These are phyloP conservation scores for Rutpela maculata DNA, from an alignment of 2,888 invertebrate species.

Conservation along the genomic window DNA sequence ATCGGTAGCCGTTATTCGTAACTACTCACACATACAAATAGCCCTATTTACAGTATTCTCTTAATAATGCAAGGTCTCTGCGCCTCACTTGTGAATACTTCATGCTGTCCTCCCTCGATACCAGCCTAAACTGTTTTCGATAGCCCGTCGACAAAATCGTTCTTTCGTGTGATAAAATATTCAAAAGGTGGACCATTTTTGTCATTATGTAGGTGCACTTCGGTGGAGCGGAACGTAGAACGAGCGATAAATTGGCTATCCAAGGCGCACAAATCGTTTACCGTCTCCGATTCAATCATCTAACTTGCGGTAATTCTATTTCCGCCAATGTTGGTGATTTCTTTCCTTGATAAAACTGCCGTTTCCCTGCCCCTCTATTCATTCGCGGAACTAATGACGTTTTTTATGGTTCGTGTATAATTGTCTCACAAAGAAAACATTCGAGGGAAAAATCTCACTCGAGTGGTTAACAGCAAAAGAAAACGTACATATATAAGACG, in stretches of 20 bases:
- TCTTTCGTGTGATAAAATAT: conserved; percentile 58
- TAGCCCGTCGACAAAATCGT: conserved; percentile 51
- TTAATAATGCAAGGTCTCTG: conserved; percentile 32
- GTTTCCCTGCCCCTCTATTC: conserved; percentile 33
- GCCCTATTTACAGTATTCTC: conserved; percentile 56
- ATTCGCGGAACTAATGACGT: conserved; percentile 28
- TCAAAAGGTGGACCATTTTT: conserved; percentile 54
- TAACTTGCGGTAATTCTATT: conserved; percentile 66
- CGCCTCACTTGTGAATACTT: conserved; percentile 23
- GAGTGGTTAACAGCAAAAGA: background rate
- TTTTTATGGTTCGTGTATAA: conserved; percentile 31
- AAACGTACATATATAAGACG: background rate
- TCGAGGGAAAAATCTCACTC: background rate
- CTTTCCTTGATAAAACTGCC: conserved; percentile 34
- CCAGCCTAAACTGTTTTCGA: conserved; percentile 31
- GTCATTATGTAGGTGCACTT: conserved; percentile 41
- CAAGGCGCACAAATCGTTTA: conserved; percentile 63
- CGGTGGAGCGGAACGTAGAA: conserved; percentile 57
- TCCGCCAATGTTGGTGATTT: conserved; percentile 53
- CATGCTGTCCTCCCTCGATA: conserved; percentile 1
- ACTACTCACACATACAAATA: conserved; percentile 57
- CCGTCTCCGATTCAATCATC: conserved; percentile 63
- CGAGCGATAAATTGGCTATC: conserved; percentile 65
- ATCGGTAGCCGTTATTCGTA: conserved; percentile 46
- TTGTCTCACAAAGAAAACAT: conserved; percentile 10